These are phyloP conservation scores for Papilio demoleus DNA, from an alignment of 2,888 invertebrate species.

Conservation along the genomic window DNA sequence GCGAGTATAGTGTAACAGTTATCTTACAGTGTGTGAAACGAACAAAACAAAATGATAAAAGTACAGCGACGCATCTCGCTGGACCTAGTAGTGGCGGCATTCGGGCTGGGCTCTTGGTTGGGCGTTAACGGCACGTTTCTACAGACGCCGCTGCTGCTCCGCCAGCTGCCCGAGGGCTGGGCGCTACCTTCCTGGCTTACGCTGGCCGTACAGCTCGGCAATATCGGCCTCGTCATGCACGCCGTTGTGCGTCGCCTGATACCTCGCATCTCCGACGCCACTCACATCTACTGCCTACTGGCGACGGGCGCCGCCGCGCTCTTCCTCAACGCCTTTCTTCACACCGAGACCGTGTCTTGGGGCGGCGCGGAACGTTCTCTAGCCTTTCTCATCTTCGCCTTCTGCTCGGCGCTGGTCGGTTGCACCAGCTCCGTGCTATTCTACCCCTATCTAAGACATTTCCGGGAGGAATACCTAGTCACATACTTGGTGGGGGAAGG, in stretches of 20 bases:
- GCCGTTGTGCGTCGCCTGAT: constrained; percentile 76
- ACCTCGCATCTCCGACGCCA: constrained; percentile 75
- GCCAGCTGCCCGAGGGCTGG: constrained; percentile 93
- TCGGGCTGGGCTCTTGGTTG: constrained; percentile 92
- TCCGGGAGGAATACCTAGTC: constrained; percentile 88
- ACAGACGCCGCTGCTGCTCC: constrained; percentile 93
- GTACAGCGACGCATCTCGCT: neutral
- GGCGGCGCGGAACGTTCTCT: constrained; percentile 80
- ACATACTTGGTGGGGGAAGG: constrained; percentile 94
- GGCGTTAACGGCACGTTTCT: constrained; percentile 94
- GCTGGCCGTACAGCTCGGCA: constrained; percentile 92
- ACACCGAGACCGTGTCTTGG: constrained; percentile 81
- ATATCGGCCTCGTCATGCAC: constrained; percentile 91
- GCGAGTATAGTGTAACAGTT: no score
- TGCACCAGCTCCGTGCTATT: constrained; percentile 94
- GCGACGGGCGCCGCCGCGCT: constrained; percentile 81
- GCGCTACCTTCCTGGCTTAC: constrained; percentile 91
- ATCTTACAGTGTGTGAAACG: no score
- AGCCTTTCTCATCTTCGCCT: constrained; percentile 85
- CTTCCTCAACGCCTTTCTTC: constrained; percentile 83
- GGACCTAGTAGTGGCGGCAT: constrained; percentile 59
- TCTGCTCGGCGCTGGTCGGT: constrained; percentile 88
- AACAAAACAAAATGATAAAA: neutral
- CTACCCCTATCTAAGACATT: constrained; percentile 92
- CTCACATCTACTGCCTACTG: constrained; percentile 82